Conservation (phyloP, 2,113 vertebrate species). For the Proteles cristata region DNA sequence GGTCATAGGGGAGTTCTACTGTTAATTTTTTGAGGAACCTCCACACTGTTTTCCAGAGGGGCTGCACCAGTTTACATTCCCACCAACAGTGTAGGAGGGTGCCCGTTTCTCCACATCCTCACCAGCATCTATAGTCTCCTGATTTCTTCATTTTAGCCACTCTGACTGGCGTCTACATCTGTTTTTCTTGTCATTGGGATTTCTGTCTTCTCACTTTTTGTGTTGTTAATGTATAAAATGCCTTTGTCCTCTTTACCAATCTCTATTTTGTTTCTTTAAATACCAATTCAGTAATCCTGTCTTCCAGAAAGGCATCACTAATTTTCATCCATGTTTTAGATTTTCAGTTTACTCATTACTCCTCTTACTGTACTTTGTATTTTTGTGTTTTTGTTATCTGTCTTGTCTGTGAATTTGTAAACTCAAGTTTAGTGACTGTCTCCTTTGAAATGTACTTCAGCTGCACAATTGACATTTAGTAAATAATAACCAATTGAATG, state of each 20-base stretch:
- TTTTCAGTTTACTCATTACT: slow-evolving; percentile 9
- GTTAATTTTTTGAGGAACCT: no score
- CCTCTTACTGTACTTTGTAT: neutral
- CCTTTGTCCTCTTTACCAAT: neutral
- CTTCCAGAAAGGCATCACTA: slow-evolving; percentile 26
- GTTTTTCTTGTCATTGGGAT: neutral
- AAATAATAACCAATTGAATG: neutral
- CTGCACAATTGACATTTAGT: neutral
- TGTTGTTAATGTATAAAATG: neutral
- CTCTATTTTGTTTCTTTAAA: neutral
- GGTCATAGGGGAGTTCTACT: no score
- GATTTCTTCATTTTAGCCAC: no score
- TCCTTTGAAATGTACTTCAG: neutral
- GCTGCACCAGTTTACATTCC: no score
- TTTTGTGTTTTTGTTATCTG: neutral
- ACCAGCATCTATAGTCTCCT: no score
- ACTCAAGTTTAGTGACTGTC: slow-evolving; percentile 17
- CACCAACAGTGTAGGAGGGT: no score
- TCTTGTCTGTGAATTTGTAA: slow-evolving; percentile 26
- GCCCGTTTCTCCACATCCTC: no score
- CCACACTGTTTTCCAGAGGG: no score
- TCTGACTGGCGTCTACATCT: neutral
- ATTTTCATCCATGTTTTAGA: slow-evolving; percentile 14
- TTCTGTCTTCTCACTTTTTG: slow-evolving; percentile 9
- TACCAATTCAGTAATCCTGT: neutral